A percentile compares a stretch with the other conserved stretches of the same genome.
Evolutionary conservation across 2,113 vertebrate genomes (phyloP).

Genomic region (Odontesthes bonariensis): DNA sequence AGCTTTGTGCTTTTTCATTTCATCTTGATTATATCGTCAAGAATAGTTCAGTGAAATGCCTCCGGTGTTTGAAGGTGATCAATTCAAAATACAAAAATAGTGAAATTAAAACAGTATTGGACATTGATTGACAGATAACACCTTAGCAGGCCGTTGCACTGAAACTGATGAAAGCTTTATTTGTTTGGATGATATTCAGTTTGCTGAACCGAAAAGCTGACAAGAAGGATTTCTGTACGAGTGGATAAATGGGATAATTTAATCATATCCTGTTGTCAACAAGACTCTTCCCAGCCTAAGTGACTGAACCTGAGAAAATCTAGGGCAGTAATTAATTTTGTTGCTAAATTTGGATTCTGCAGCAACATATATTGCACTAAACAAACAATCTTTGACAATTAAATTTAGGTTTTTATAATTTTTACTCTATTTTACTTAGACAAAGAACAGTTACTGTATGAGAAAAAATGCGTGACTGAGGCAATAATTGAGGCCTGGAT

Average conservation of each 20-base stretch:
- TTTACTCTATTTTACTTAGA: conserved; percentile 41
- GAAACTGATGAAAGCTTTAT: conserved; percentile 46
- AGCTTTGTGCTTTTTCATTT: not conserved
- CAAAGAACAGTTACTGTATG: conserved; percentile 52
- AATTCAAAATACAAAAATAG: conserved; percentile 11
- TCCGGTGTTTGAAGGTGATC: not conserved
- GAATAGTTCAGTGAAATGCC: not conserved
- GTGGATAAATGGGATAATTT: conserved; percentile 44
- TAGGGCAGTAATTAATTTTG: conserved; percentile 27
- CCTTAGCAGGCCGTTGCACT: conserved; percentile 18
- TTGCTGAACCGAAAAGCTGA: conserved; percentile 37
- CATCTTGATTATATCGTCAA: not conserved
- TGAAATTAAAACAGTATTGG: conserved; percentile 36
- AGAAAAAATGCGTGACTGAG: conserved; percentile 50
- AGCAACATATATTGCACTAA: conserved; percentile 4
- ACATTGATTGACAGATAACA: conserved; percentile 61
- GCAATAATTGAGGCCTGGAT: conserved; percentile 58
- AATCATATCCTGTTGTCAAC: conserved; percentile 45
- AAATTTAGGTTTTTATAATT: conserved; percentile 27
- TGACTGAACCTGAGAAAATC: conserved; percentile 50
- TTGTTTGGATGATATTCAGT: conserved; percentile 55
- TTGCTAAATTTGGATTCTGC: conserved; percentile 27
- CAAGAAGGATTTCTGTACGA: conserved; percentile 48
- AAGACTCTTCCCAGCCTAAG: conserved; percentile 29
- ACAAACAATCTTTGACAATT: conserved; percentile 12